A percentile compares a stretch with the other conserved stretches of the same genome.
These are phyloP conservation scores for Corythornis leucogaster DNA, from an alignment of 2,797 vertebrate species.

Conservation along the genomic window DNA sequence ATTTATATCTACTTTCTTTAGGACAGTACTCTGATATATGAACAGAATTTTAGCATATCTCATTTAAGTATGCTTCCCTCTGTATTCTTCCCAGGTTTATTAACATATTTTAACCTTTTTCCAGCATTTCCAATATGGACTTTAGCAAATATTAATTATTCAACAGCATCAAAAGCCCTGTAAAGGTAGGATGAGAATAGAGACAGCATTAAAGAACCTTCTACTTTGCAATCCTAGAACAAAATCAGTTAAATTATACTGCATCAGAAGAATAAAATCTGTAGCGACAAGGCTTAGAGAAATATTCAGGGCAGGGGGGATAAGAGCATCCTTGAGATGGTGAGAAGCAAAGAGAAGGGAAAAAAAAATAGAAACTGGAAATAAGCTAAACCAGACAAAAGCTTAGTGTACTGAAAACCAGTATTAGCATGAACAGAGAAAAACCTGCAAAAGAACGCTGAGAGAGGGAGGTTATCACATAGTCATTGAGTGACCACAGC, in stretches of 20 bases:
- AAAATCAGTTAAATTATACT: conserved; percentile 19
- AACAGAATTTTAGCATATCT: background rate
- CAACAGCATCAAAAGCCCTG: background rate
- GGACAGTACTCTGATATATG: background rate
- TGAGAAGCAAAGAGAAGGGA: background rate
- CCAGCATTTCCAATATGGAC: conserved; percentile 27
- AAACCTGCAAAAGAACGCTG: background rate
- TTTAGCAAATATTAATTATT: conserved; percentile 60
- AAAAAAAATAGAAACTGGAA: background rate
- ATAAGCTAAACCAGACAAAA: background rate
- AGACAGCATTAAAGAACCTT: background rate
- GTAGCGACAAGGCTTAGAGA: background rate
- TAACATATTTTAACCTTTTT: conserved; percentile 66
- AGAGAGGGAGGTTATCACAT: background rate
- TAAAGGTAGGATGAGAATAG: conserved; percentile 5
- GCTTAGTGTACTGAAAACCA: background rate
- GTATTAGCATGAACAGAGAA: background rate
- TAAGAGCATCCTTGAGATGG: background rate
- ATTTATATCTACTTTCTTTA: conserved; percentile 6
- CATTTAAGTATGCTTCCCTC: conserved; percentile 16
- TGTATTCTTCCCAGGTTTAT: conserved; percentile 30
- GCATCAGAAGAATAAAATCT: background rate
- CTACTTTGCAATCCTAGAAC: background rate
- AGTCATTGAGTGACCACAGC: background rate
- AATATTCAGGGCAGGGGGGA: background rate